These are phyloP conservation scores for Pantherophis alleghaniensis DNA, from an alignment of 2,797 vertebrate genomes.

Conservation along the genomic window DNA sequence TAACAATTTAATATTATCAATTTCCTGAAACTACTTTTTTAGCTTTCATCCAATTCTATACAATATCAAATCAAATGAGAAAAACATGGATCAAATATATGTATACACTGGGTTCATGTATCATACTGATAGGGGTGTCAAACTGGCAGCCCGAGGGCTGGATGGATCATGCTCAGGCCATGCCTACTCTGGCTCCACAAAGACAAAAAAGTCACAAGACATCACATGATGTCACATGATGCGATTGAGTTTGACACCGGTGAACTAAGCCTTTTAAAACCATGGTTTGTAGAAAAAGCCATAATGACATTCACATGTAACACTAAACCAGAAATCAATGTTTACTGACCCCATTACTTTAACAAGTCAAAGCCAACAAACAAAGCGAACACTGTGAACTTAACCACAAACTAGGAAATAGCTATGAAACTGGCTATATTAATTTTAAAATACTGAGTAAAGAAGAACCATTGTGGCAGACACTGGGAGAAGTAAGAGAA, in stretches of 20 bases:
- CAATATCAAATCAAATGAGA: neutral
- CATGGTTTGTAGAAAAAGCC: neutral
- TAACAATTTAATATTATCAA: neutral
- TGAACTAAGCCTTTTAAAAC: neutral
- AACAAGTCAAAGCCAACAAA: neutral
- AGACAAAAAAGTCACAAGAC: neutral
- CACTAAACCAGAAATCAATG: neutral
- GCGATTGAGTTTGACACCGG: too few species aligned
- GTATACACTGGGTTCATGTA: neutral
- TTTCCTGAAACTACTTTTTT: neutral
- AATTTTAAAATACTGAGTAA: neutral
- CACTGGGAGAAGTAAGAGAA: neutral
- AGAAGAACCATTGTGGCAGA: neutral
- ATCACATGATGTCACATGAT: neutral
- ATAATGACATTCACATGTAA: neutral
- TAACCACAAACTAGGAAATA: neutral
- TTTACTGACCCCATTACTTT: neutral
- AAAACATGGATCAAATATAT: neutral
- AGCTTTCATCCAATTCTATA: neutral
- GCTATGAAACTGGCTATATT: neutral
- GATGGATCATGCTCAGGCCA: neutral
- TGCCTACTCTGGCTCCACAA: neutral
- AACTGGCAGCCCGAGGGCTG: fast-evolving
- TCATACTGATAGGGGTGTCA: neutral
- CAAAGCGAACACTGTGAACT: neutral